These are phyloP conservation scores for Arvicanthis niloticus DNA, from an alignment of 2,113 vertebrate species.

Conservation along the genomic window DNA sequence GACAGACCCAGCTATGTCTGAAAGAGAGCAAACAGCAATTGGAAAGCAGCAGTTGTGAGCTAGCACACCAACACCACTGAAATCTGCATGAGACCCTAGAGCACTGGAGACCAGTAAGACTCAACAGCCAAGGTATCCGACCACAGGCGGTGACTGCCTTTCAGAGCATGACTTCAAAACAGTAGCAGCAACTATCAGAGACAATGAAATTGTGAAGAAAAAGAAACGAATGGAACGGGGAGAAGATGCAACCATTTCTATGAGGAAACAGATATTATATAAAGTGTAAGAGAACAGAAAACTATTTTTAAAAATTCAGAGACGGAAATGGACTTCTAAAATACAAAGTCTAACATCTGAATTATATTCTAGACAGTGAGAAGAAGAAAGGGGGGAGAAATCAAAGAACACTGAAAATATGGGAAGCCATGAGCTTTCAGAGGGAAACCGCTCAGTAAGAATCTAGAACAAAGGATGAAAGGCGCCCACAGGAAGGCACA, in stretches of 20 bases:
- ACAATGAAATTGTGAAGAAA: slow-evolving; percentile 43
- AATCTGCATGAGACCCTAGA: background rate
- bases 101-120: background rate
- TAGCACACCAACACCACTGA: background rate
- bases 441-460: slow-evolving; percentile 58
- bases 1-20: background rate
- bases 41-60: background rate
- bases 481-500: background rate
- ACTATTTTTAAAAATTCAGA: slow-evolving; percentile 66
- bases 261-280: slow-evolving; percentile 66
- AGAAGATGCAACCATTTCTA: slow-evolving; percentile 34
- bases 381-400: slow-evolving; percentile 66
- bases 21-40: background rate
- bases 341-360: slow-evolving; percentile 54
- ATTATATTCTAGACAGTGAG: slow-evolving; percentile 67
- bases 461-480: slow-evolving; percentile 68
- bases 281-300: slow-evolving; percentile 65
- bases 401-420: slow-evolving; percentile 71
- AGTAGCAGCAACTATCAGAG: background rate
- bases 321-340: slow-evolving; percentile 56
- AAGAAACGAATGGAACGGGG: background rate
- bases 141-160: background rate
- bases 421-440: slow-evolving; percentile 51
- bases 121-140: background rate
- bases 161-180: background rate